Base-by-base conservation (phyloP, 2,797 vertebrate species). In the Pipistrellus pygmaeus region DNA sequence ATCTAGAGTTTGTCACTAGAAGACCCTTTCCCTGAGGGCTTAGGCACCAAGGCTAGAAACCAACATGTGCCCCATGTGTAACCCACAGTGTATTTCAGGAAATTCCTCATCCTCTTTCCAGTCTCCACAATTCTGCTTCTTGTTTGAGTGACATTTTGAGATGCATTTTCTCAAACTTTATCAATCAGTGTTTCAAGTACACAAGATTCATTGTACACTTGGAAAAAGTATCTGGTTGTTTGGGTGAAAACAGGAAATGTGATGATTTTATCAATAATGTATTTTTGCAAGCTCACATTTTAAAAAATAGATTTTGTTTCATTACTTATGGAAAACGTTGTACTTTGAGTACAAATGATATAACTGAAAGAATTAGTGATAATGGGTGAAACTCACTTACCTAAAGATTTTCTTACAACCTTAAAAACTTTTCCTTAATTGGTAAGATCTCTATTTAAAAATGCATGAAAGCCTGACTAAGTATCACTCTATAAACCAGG, bases 261-360 rank as follows among this genome's bases (percentile, higher is more conserved):
- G 48, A 75, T 89, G 32, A 44, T 64, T 92, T 94, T 80, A 21
- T 46, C 80, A 25, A 85, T n/a, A 75, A 51, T 72, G 15, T 32
- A 64, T 94, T 76, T 75, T 91, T 87, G 55, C 10, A 94, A 46
- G 38, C 21, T 21, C 5, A 46, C 78, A 83, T 85, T 95, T 41
- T 41, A 76, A 91, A 91, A 32, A 38, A 60, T 21, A 30, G 30
- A 77, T 84, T 88, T 88, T 77, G 25, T 64, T 81, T 92, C 8
- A 13, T 44, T 32, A 77, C 41, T 71, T 85, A 72, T 4, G 20
- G 53, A 94, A 82, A 83, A 78, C 21, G 17, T 90, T 60, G 2
- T 77, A 64, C 62, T 87, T 81, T 91, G 38, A 60, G 27, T 77
- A 51, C 14, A 51, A 57, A 20, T 64, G 15, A 78, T 41, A 68